Base-by-base conservation (phyloP, 2,113 vertebrate species). In the Clarias gariepinus region DNA sequence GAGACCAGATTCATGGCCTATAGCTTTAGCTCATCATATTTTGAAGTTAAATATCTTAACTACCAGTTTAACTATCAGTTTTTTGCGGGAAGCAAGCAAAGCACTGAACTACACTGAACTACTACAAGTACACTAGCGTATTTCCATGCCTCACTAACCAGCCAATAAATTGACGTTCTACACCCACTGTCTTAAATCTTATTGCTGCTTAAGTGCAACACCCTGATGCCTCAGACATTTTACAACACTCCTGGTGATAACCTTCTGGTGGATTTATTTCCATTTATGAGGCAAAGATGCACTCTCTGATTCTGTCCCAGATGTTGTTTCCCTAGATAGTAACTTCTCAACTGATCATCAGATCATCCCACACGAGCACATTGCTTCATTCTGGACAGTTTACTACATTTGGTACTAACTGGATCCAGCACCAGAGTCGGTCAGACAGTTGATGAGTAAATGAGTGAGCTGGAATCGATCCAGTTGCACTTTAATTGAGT, bases 221-320 rank as follows among this genome's bases (percentile, higher is more conserved):
- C 52, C 53, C 18, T 23, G 53, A 57, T 25, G 68, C 68, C 21
- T 60, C 82, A 63, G 33, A 63, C 12, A 4, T 74, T 84, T 76
- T 60, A 84, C 68, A 60, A 10, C 4, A 0, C 28, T 47, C n/a
- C 21, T 71, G 64, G 47, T 55, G 8, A 33, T 83, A 84, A 58
- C 73, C 58, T 77, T 69, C 36, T 61, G 71, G 12, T 85, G 71
- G 83, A 74, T 61, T 76, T 85, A 10, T 52, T 61, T 47, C 47
- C 3, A 28, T 85, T 78, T 78, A 66, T 21, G 60, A 78, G 60
- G 58, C 73, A 77, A 73, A 47, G 77, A 73, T 85, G 58, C 69
- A 85, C 36, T 60, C 21, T 25, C 69, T 77, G 83, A 52, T 36
- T 52, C 58, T 53, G 36, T 64, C 30, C 58, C 83, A 78, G 57